Evolutionary conservation across 1,140 invertebrate genomes (phyloP), one percentile per base, ranked within the genome.

Genomic region (Drosophila sechellia): DNA sequence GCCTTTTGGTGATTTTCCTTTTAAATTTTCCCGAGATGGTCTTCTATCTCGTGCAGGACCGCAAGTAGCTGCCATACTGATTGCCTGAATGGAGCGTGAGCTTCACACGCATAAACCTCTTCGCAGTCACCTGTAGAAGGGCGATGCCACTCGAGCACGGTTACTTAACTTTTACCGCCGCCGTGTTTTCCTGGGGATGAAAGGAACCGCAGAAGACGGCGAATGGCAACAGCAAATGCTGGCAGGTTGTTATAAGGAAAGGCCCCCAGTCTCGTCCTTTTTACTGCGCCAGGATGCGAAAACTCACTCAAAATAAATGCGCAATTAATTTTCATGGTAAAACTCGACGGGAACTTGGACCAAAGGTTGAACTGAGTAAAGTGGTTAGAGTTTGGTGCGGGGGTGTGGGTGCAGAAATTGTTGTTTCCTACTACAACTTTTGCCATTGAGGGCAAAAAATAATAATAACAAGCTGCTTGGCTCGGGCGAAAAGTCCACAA

Each of bases 271-370:
- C 20, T 17, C 31, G 27, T 58, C 49, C 39, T n/a, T 40, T 45
- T 40, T 45, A 53, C 35, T 20, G 40, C 46, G 35, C 15, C 60
- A 48, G 34, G 65, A 59, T 35, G 55, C 45, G 56, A 66, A 85
- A 85, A 80, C 81, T 86, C 81, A 65, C 74, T 81, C 65, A 83
- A 70, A 89, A 84, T 87, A 87, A 89, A 87, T 89, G 83, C 79
- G 76, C 84, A 89, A 87, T 87, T 89, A 89, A 87, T 87, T 87
- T 87, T 89, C 79, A 86, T 81, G 81, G 63, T 40, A 65, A 81
- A 80, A 77, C 81, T 81, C 68, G 35, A 61, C 58, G 64, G 65
- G 65, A 87, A 83, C 79, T 87, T 71, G 56, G 61, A 43, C 40
- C 54, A 57, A 66, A 75, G 52, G 60, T 75, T 75, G 25, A 15